phyloP scores from a whole-genome alignment of 2,113 vertebrate genomes.

The Melanostigma gelatinosum region DNA sequence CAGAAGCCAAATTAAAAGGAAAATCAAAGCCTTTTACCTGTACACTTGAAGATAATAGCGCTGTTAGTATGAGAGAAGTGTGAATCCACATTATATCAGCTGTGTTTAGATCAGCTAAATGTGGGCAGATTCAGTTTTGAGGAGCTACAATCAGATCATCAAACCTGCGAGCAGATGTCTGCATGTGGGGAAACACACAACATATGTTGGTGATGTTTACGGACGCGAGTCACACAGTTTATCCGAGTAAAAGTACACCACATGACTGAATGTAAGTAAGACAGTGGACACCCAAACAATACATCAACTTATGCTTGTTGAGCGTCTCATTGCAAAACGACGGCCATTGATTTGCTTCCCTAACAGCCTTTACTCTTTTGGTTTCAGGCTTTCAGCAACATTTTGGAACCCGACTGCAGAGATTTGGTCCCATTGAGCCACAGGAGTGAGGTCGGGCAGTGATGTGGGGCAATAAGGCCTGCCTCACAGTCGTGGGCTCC shows the following conservation, averaged over 20 bases:
- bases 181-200: constrained; percentile 9
- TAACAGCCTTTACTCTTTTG: not conserved
- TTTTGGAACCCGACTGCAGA: not conserved
- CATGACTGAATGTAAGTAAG: not conserved
- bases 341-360: not conserved
- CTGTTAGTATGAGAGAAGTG: constrained; percentile 76
- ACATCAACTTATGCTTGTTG: not conserved
- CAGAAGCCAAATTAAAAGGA: constrained; percentile 69
- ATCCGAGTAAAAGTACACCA: not conserved
- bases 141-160: constrained; percentile 35
- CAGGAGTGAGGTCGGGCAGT: not conserved
- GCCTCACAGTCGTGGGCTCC: not conserved
- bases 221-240: constrained; percentile 6
- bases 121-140: constrained; percentile 26
- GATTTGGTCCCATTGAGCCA: not conserved
- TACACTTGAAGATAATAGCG: constrained; percentile 89
- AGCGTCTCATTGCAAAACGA: not conserved
- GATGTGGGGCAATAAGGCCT: not conserved
- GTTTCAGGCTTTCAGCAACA: not conserved
- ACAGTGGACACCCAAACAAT: not conserved
- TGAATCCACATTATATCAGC: constrained; percentile 37
- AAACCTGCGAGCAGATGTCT: constrained; percentile 33
- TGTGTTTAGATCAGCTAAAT: constrained; percentile 42
- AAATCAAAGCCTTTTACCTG: constrained; percentile 87
- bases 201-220: not conserved